These are phyloP conservation scores for Rynchops niger DNA, from an alignment of 2,113 vertebrate genomes.

Conservation along the genomic window DNA sequence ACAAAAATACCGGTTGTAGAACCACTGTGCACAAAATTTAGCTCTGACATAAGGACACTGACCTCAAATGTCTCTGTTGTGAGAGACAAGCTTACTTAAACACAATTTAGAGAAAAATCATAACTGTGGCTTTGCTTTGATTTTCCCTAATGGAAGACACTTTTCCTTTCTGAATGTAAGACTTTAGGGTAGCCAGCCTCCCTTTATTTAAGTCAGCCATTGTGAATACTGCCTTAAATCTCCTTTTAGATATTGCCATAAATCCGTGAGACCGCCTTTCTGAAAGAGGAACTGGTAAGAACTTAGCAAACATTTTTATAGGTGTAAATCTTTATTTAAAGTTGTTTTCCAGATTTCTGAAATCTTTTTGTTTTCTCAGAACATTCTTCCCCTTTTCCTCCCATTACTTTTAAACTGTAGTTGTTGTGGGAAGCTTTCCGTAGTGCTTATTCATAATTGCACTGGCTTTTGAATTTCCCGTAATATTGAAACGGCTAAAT, in stretches of 20 bases:
- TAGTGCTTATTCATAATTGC: slow-evolving; percentile 62
- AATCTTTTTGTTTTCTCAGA: slow-evolving; percentile 44
- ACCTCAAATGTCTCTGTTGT: not conserved
- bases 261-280: not conserved
- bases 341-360: slow-evolving; percentile 41
- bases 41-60: not conserved
- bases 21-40: not conserved
- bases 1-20: not conserved
- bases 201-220: not conserved
- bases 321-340: slow-evolving; percentile 45
- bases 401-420: slow-evolving; percentile 67
- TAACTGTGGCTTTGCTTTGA: not conserved
- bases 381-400: slow-evolving; percentile 34
- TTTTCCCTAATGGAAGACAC: not conserved
- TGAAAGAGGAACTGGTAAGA: not conserved
- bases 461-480: slow-evolving; percentile 53
- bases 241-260: not conserved
- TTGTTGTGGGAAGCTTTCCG: slow-evolving; percentile 50
- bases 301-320: slow-evolving; percentile 31
- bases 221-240: not conserved
- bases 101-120: not conserved
- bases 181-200: not conserved
- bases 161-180: not conserved
- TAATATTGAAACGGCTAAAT: slow-evolving; percentile 65
- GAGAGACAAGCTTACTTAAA: not conserved